Evolutionary conservation across 2,888 invertebrate genomes (phyloP).

Genomic region (Scaptomyza parva): DNA sequence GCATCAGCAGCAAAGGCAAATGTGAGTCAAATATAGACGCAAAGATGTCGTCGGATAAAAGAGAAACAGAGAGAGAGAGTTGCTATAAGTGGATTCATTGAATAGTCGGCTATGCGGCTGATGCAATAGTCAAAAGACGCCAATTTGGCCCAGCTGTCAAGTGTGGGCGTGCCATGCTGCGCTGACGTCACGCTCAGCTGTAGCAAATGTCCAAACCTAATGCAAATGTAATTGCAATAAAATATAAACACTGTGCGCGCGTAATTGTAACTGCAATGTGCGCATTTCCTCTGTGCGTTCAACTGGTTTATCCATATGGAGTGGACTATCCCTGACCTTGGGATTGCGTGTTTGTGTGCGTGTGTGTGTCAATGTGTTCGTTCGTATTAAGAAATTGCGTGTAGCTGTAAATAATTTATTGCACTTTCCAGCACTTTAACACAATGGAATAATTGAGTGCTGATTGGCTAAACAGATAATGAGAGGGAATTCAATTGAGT

Average conservation of each 20-base stretch:
- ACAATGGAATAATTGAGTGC: constrained; percentile 32
- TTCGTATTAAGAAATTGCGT: constrained; percentile 38
- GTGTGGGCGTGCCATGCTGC: constrained; percentile 6
- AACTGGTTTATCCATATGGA: constrained; percentile 8
- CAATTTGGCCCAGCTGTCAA: constrained; percentile 30
- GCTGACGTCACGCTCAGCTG: constrained; percentile 43
- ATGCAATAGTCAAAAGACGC: constrained; percentile 49
- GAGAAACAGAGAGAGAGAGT: not conserved
- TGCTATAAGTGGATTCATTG: constrained; percentile 29
- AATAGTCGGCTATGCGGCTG: constrained; percentile 32
- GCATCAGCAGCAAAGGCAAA: constrained; percentile 57
- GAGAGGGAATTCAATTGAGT: constrained; percentile 29
- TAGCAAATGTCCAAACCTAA: constrained; percentile 10
- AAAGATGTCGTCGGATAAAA: constrained; percentile 21
- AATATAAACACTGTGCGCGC: constrained; percentile 3
- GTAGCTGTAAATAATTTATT: constrained; percentile 50
- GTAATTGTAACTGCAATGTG: constrained; percentile 34
- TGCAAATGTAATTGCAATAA: constrained; percentile 17
- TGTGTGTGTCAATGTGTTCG: not conserved
- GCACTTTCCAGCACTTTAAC: constrained; percentile 24
- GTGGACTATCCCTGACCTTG: constrained; percentile 46
- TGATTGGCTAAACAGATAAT: constrained; percentile 34
- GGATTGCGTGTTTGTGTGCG: not conserved
- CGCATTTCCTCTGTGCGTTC: constrained; percentile 31
- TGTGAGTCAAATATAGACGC: constrained; percentile 66